Conservation (phyloP, 2,797 vertebrate species). For the Propithecus perrieri region DNA sequence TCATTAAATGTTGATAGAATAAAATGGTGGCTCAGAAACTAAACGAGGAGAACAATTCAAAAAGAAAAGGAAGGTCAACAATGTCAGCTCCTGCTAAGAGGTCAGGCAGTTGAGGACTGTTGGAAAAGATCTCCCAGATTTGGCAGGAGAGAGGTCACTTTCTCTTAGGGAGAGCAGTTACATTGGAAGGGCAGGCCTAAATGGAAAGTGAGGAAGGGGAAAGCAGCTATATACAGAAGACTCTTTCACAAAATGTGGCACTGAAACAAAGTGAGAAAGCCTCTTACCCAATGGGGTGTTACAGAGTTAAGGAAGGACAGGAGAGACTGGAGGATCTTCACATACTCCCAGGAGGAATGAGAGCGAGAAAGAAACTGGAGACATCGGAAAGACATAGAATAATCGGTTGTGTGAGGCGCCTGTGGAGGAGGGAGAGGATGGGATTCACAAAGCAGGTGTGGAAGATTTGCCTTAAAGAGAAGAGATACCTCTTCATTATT, state of each 20-base stretch:
- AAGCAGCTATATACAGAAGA: not conserved
- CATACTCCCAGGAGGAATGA: not conserved
- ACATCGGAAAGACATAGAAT: not conserved
- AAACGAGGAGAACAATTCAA: constrained; percentile 37
- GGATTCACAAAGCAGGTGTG: not conserved
- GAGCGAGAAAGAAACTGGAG: not conserved
- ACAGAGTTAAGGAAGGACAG: not conserved
- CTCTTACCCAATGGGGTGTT: not conserved
- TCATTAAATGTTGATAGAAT: not conserved
- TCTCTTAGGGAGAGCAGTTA: not conserved
- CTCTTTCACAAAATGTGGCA: not conserved
- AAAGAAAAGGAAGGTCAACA: constrained; percentile 8
- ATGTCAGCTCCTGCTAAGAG: constrained; percentile 24
- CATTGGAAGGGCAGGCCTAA: not conserved
- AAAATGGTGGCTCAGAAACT: constrained; percentile 48
- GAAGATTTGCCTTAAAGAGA: not conserved
- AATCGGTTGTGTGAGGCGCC: not conserved
- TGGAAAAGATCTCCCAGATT: not conserved
- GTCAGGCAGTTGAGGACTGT: constrained; percentile 7
- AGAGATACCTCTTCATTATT: not conserved
- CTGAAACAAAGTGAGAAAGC: not conserved
- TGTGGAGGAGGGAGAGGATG: not conserved
- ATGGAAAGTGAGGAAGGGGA: not conserved
- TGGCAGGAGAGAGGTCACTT: constrained; percentile 32
- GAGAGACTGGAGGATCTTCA: not conserved